Conservation (phyloP, 2,888 invertebrate genomes). For the Pandemis cinnamomeana region DNA sequence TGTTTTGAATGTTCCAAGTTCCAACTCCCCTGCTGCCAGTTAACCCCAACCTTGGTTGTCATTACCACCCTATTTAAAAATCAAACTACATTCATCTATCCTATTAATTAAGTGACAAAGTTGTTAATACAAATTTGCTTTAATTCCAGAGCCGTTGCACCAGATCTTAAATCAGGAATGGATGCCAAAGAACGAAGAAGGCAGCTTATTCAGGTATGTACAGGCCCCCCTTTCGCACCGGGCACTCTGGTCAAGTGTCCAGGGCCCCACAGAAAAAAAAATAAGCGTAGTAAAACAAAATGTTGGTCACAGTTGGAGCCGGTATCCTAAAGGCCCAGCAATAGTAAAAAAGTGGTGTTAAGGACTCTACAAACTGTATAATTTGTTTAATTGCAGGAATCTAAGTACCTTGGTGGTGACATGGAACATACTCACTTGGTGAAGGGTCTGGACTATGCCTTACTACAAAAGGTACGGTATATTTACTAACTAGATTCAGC, state of each 20-base stretch:
- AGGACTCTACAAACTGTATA: not conserved
- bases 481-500: not conserved
- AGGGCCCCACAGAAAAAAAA: too few species aligned
- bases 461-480: slow-evolving; percentile 87
- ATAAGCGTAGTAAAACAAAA: too few species aligned
- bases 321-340: too few species aligned
- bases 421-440: slow-evolving; percentile 99
- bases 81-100: too few species aligned
- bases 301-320: too few species aligned
- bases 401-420: slow-evolving; percentile 99
- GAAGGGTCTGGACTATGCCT: slow-evolving; percentile 92
- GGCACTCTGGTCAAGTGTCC: too few species aligned
- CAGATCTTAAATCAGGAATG: slow-evolving; percentile 96
- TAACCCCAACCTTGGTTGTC: too few species aligned
- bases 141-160: slow-evolving; percentile 93
- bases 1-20: too few species aligned
- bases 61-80: too few species aligned
- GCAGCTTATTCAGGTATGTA: slow-evolving; percentile 92
- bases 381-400: slow-evolving; percentile 87
- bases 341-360: not conserved
- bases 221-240: not conserved
- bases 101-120: too few species aligned
- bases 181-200: slow-evolving; percentile 97
- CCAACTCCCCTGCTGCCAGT: too few species aligned
- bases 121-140: not conserved